Evolutionary conservation across 1,140 invertebrate genomes (phyloP).

Genomic region (Venturia canescens): DNA sequence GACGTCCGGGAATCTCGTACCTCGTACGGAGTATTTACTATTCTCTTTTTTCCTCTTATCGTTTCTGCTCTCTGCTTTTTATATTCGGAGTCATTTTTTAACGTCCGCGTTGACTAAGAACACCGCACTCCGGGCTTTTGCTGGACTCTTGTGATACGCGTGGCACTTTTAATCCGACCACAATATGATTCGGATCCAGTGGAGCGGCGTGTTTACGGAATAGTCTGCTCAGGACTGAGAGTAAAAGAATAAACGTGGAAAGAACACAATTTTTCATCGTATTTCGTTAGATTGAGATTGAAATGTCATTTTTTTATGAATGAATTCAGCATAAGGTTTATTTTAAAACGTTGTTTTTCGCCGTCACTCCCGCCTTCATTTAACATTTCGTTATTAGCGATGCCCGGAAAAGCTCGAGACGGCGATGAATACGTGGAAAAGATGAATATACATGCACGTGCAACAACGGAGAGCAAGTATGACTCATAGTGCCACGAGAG

Average conservation of each 20-base stretch:
- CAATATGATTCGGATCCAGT: no score
- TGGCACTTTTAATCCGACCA: no score
- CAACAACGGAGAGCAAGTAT: slow-evolving; percentile 15
- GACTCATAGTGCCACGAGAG: slow-evolving; percentile 36
- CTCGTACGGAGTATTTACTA: no score
- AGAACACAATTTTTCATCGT: no score
- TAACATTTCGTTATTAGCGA: slow-evolving; percentile 44
- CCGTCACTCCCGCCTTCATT: background rate
- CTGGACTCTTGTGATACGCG: no score
- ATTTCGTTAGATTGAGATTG: no score
- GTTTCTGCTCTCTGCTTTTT: background rate
- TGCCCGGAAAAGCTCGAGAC: background rate
- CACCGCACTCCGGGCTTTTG: no score
- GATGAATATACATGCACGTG: slow-evolving; percentile 29
- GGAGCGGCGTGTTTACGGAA: no score
- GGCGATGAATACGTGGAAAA: background rate
- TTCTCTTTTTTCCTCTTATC: background rate
- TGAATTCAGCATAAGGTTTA: slow-evolving; percentile 12
- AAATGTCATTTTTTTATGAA: background rate
- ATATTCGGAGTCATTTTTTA: background rate
- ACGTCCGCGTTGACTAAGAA: background rate
- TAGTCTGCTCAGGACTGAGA: no score
- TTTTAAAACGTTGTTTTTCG: background rate
- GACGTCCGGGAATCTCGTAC: background rate
- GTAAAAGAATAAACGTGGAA: no score